A percentile compares a stretch with the other conserved stretches of the same genome.
Conservation (phyloP, 2,888 invertebrate genomes). For the Conus canariensis region DNA sequence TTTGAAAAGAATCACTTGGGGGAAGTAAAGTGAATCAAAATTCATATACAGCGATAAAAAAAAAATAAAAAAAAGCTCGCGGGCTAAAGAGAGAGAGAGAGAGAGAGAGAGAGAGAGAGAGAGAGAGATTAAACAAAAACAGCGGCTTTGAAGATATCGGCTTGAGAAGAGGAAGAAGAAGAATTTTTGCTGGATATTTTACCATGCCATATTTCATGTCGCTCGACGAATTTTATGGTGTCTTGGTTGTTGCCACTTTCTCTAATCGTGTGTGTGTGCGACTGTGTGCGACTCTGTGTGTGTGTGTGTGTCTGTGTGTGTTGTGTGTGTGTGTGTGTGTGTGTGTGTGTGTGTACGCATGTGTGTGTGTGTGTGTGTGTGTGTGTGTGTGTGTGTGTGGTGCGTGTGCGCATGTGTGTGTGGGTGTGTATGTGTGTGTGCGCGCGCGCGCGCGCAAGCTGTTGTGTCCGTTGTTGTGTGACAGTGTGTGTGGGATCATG, state of each 20-base stretch:
- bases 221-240: no score
- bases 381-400: conserved; percentile 1
- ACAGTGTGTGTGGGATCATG: background rate
- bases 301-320: conserved; percentile 4
- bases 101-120: background rate
- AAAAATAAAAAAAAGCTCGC: background rate
- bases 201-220: no score
- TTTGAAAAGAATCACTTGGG: no score
- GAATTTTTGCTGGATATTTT: no score
- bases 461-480: background rate
- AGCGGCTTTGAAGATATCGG: no score
- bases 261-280: no score
- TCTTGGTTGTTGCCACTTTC: no score
- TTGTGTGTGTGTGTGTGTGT: conserved; percentile 11
- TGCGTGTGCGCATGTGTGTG: background rate
- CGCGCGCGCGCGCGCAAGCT: background rate
- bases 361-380: background rate
- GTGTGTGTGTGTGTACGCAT: conserved; percentile 8
- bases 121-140: no score
- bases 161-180: no score
- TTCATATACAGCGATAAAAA: background rate
- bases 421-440: background rate
- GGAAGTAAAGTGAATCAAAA: no score
- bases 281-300: background rate
- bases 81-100: background rate